Evolutionary conservation across 2,797 vertebrate species (phyloP).

Genomic region (Pipistrellus kuhlii): DNA sequence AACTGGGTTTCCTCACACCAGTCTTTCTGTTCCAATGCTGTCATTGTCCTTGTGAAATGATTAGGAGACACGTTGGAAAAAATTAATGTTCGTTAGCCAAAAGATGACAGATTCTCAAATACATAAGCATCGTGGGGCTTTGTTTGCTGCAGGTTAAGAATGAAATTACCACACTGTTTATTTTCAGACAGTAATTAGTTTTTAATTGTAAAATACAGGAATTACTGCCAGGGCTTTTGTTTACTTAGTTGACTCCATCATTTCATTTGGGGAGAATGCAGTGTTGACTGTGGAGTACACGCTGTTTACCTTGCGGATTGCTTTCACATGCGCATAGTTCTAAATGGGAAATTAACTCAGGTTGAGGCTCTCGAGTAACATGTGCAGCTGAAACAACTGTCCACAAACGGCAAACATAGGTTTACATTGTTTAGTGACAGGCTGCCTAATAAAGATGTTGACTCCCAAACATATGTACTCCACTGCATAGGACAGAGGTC

Average conservation of each 20-base stretch:
- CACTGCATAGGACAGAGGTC: not conserved
- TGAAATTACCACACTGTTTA: conserved; percentile 79
- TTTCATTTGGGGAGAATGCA: conserved; percentile 48
- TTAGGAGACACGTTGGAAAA: not conserved
- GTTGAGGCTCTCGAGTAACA: conserved; percentile 58
- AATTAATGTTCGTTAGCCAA: conserved; percentile 54
- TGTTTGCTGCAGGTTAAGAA: conserved; percentile 72
- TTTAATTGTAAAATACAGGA: conserved; percentile 85
- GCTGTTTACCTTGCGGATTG: conserved; percentile 69
- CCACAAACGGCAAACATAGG: not conserved
- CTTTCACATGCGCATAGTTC: conserved; percentile 45
- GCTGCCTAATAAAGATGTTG: conserved; percentile 70
- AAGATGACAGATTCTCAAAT: conserved; percentile 66
- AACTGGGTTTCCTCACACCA: conserved; percentile 81
- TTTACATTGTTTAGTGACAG: conserved; percentile 53
- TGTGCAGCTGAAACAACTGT: not conserved
- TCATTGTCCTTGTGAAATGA: conserved; percentile 24
- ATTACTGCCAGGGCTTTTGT: conserved; percentile 75
- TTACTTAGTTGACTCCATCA: conserved; percentile 77
- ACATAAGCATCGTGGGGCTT: conserved; percentile 24
- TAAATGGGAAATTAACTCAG: conserved; percentile 76
- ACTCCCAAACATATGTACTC: not conserved
- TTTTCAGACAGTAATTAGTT: conserved; percentile 84
- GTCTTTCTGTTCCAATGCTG: conserved; percentile 69
- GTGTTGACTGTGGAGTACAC: conserved; percentile 74